Evolutionary conservation across 2,797 vertebrate genomes (phyloP).

Genomic region (Molothrus ater): DNA sequence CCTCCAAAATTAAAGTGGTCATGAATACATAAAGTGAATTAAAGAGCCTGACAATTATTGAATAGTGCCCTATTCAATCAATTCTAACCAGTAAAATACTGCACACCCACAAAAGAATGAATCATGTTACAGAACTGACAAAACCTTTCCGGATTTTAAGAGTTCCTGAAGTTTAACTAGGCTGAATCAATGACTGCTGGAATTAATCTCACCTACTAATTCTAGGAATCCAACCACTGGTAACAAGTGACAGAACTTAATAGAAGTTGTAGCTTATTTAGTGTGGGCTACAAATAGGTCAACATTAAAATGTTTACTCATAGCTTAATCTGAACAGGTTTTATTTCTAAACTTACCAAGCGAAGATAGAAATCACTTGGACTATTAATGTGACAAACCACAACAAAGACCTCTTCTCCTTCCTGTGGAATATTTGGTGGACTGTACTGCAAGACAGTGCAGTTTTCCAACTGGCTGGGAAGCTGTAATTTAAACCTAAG

Average conservation of each 20-base stretch:
- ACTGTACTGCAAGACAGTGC: conserved; percentile 30
- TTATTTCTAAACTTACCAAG: conserved; percentile 71
- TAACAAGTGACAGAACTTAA: background rate
- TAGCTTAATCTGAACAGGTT: background rate
- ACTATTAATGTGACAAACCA: conserved; percentile 75
- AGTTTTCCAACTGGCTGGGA: conserved; percentile 33
- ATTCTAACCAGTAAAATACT: background rate
- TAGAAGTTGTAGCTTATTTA: background rate
- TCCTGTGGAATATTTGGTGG: conserved; percentile 72
- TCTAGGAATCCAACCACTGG: background rate
- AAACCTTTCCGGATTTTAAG: background rate
- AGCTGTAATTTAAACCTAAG: conserved; percentile 71
- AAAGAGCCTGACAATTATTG: background rate
- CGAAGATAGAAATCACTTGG: conserved; percentile 80
- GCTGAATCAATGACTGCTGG: background rate
- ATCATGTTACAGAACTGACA: background rate
- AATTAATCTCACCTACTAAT: background rate
- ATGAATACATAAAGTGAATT: background rate
- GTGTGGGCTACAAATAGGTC: background rate
- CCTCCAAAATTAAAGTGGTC: background rate
- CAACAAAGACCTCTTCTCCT: conserved; percentile 53
- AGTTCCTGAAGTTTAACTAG: background rate
- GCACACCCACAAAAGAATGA: background rate
- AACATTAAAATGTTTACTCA: background rate
- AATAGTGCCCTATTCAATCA: background rate